Evolutionary conservation across 2,113 vertebrate species (phyloP), one percentile per base, ranked within the genome.

Genomic region (Climacteris rufus): DNA sequence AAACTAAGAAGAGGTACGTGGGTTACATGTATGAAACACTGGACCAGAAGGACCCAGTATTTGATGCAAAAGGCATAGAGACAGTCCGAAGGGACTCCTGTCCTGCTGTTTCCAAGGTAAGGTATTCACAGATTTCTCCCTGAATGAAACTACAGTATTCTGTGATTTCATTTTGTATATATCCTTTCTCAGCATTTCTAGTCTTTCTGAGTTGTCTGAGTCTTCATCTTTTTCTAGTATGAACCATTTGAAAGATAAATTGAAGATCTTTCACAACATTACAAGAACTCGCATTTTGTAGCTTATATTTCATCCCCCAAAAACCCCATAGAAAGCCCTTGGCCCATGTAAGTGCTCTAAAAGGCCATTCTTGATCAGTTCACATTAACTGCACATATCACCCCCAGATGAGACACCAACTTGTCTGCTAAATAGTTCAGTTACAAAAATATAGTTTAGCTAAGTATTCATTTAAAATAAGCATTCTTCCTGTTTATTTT

Each of bases 1-100:
- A 99, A 98, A 99, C 99, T 30, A 99, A 99, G 89, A 99, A 99
- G 97, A 98, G 99, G 30, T 99, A 99, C 2, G 99, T 99, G 93
- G 99, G 99, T 91, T 99, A 99, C 93, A 99, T 99, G 99, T 99
- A 99, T 94, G 99, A 99, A 97, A 99, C 98, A 84, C 95, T 99
- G 87, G 99, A 99, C 60, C 99, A 99, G 85, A 99, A 99, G 94
- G 99, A 99, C 94, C 99, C 99, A 2, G 97, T 99, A 94, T 99
- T 99, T 95, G 99, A 99, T 22, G 99, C 99, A 96, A 99, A 99
- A 98, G 99, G 99, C 90, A 99, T 99, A 72, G 99, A 99, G 97
- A 99, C 99, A 1, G 99, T 99, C 75, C 98, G 99, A 91, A 98
- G 99, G 61, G 99, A 99, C 61, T 98, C 98, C 95, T 99, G 99